A percentile compares a stretch with the other conserved stretches of the same genome.
Conservation (phyloP, 1,140 invertebrate genomes). For the Diorhabda carinulata region DNA sequence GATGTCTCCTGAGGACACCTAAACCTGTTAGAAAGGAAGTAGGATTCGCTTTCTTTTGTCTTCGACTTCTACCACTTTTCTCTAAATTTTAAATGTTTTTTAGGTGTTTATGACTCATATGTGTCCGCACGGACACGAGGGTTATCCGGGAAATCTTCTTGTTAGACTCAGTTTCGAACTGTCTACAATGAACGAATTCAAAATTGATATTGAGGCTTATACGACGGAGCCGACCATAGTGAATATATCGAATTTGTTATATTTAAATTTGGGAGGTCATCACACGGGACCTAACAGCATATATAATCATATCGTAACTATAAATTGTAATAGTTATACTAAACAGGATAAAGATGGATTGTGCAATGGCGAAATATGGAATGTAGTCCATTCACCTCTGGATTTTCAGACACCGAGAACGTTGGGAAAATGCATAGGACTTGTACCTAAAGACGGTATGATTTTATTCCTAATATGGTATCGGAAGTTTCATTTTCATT, state of each 20-base stretch:
- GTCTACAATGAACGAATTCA: slow-evolving; percentile 57
- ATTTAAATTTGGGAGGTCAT: slow-evolving; percentile 69
- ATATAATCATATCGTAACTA: slow-evolving; percentile 57
- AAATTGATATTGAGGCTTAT: slow-evolving; percentile 56
- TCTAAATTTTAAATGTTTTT: too few relatives aligned
- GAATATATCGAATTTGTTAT: slow-evolving; percentile 63
- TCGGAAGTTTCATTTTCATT: too few relatives aligned
- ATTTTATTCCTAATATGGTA: too few relatives aligned
- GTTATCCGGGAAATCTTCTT: slow-evolving; percentile 56
- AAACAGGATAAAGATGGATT: slow-evolving; percentile 55
- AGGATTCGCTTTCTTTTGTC: too few relatives aligned
- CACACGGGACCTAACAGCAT: slow-evolving; percentile 51
- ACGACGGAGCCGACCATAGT: slow-evolving; percentile 57
- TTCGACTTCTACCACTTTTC: too few relatives aligned
- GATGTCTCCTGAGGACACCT: too few relatives aligned
- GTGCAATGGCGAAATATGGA: slow-evolving; percentile 61
- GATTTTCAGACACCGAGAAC: slow-evolving; percentile 56
- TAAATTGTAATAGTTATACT: slow-evolving; percentile 62
- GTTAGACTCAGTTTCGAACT: slow-evolving; percentile 58
- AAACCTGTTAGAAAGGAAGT: too few relatives aligned
- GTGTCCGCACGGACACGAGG: slow-evolving; percentile 57
- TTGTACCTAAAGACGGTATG: slow-evolving; percentile 50
- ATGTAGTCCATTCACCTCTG: slow-evolving; percentile 56
- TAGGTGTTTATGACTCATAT: slow-evolving; percentile 49
- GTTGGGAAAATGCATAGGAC: slow-evolving; percentile 47